phyloP scores from a whole-genome alignment of 1,140 invertebrate species.

The Ips typographus region DNA sequence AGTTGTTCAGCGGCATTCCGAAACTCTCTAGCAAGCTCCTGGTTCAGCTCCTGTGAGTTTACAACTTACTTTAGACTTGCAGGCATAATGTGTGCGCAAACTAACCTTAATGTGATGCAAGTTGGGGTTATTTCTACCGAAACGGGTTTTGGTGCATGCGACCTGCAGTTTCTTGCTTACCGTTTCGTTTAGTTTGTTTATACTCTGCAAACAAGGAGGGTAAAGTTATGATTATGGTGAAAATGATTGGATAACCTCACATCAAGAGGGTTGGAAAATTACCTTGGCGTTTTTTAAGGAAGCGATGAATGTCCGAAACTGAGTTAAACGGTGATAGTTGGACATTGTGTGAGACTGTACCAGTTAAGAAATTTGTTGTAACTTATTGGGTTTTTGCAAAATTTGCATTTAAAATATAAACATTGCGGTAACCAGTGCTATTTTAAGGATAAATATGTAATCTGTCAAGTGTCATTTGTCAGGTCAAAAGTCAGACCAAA shows the following conservation, averaged over 20 bases:
- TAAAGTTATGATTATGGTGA: conserved; percentile 1
- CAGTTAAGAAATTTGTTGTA: too few species aligned
- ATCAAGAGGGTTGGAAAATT: not conserved
- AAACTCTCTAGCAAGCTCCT: conserved; percentile 13
- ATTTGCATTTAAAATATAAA: too few species aligned
- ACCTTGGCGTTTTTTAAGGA: conserved; percentile 28
- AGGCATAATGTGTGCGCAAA: not conserved
- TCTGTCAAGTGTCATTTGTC: too few species aligned
- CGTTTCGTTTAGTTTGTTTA: conserved; percentile 25
- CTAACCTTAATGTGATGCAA: not conserved
- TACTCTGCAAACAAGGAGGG: conserved; percentile 10
- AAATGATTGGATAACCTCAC: conserved; percentile 18
- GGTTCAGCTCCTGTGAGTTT: conserved; percentile 21
- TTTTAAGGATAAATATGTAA: too few species aligned
- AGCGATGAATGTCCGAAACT: conserved; percentile 17
- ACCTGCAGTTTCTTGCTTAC: conserved; percentile 15
- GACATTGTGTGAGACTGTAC: conserved; percentile 14
- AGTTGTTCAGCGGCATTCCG: conserved; percentile 1
- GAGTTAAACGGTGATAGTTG: conserved; percentile 17
- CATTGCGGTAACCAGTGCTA: too few species aligned
- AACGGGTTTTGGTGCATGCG: conserved; percentile 13
- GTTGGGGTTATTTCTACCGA: not conserved
- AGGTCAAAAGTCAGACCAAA: too few species aligned
- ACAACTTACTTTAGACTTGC: not conserved
- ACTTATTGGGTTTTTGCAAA: too few species aligned